These are phyloP conservation scores for Riptortus pedestris DNA, from an alignment of 1,140 invertebrate genomes.

Conservation along the genomic window DNA sequence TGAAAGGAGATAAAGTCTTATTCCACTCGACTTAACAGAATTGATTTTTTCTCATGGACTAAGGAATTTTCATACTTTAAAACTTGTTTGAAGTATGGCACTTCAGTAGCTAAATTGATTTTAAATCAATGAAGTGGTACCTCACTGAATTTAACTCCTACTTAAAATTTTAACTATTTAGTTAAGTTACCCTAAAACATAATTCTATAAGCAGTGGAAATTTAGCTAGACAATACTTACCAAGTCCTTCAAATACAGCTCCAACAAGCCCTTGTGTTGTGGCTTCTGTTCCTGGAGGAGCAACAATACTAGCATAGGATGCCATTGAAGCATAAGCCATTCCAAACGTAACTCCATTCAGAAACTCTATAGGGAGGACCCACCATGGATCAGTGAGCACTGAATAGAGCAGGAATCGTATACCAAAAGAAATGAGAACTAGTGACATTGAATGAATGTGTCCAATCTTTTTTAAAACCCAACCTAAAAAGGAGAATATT, in stretches of 20 bases:
- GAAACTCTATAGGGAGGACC: slow-evolving; percentile 69
- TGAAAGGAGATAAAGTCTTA: no score
- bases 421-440: slow-evolving; percentile 60
- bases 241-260: slow-evolving; percentile 75
- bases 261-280: slow-evolving; percentile 77
- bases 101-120: no score
- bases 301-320: slow-evolving; percentile 73
- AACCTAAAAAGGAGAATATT: slow-evolving; percentile 68
- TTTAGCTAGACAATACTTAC: no score
- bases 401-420: slow-evolving; percentile 74
- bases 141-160: no score
- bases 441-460: slow-evolving; percentile 72
- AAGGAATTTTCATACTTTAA: no score
- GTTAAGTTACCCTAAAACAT: no score
- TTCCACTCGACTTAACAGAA: no score
- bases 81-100: no score
- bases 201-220: no score
- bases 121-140: no score
- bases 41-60: no score
- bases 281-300: slow-evolving; percentile 73
- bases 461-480: slow-evolving; percentile 68
- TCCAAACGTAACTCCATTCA: slow-evolving; percentile 80
- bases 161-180: no score
- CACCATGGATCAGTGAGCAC: slow-evolving; percentile 67
- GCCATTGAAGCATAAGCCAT: slow-evolving; percentile 82